These are phyloP conservation scores for Zhuqinia jingwanae DNA, from an alignment of 2,888 invertebrate species.

Conservation along the genomic window DNA sequence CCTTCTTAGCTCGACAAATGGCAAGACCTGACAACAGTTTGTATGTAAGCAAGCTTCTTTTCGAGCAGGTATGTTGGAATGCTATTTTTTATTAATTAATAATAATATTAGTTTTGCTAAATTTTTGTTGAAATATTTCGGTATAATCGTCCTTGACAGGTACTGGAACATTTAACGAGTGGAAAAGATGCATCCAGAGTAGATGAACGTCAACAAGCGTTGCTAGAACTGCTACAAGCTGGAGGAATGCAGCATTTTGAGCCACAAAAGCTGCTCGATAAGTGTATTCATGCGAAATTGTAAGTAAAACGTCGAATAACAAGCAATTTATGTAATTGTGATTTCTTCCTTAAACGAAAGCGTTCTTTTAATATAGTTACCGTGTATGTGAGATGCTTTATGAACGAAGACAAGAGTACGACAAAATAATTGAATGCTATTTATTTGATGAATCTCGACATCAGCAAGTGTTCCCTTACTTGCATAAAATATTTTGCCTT, in stretches of 20 bases:
- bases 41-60: conserved; percentile 82
- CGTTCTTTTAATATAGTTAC: conserved; percentile 82
- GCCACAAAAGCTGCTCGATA: conserved; percentile 83
- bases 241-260: conserved; percentile 84
- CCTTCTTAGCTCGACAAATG: conserved; percentile 86
- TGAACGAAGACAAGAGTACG: conserved; percentile 84
- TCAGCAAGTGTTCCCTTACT: conserved; percentile 84
- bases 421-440: conserved; percentile 86
- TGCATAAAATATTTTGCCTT: conserved; percentile 81
- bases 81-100: not conserved
- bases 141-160: conserved; percentile 72
- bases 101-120: not conserved
- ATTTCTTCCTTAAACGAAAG: not conserved
- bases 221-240: conserved; percentile 86
- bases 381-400: conserved; percentile 87
- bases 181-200: conserved; percentile 75
- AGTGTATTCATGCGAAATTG: conserved; percentile 86
- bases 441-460: conserved; percentile 85
- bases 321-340: not conserved
- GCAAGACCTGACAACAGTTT: conserved; percentile 82
- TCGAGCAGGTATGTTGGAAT: conserved; percentile 83
- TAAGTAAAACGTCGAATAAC: conserved; percentile 80
- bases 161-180: conserved; percentile 79
- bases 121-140: too few species aligned
- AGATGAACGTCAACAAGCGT: conserved; percentile 88